Base-by-base conservation (phyloP, 2,888 invertebrate genomes). In the Apomyelois bistriatella region DNA sequence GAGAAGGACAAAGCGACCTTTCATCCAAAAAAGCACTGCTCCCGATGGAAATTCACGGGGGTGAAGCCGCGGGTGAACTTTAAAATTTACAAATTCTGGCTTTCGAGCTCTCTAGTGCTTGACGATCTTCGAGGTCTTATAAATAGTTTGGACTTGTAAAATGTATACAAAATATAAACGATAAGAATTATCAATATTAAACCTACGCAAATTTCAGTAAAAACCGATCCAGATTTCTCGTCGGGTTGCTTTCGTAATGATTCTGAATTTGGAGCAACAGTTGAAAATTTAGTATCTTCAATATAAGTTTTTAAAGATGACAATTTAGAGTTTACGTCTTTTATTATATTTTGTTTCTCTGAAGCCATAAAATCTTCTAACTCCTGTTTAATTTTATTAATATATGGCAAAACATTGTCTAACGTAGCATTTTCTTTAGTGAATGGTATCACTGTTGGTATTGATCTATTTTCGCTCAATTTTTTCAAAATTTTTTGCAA, bases 121-220 rank as follows among this genome's bases (percentile, higher is more conserved):
- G 55, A 59, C 0, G 61, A 54, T 0, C 60, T 53, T 5, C 59
- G 46, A 13, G 53, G 52, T 1, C 58, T 58, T 1, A 63, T 38
- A 47, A 61, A 63, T 42, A 64, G 48, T 36, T 59, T 57, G 4
- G 62, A 65, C 37, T 61, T 62, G 17, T 67, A 66, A 40, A 67
- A 57, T 38, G 61, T 62, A 30, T 59, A 61, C 42, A 64, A 54
- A 52, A 66, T 10, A 36, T 61, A 61, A 42, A 53, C 53, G 0
- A 67, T 49, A 38, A 66, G 38, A 13, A 67, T 61, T 0, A 59
- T 16, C 17, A 68, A 40, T 42, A 65, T 63, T 8, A 65, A 54
- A 0, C 57, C 63, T 0, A 68, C 66, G 59, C 69, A 68, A 12
- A 64, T 60, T 55, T 70, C 70, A 17, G 64, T 65, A 54, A 72